phyloP scores from a whole-genome alignment of 1,140 invertebrate species.

The Asbolus verrucosus region DNA sequence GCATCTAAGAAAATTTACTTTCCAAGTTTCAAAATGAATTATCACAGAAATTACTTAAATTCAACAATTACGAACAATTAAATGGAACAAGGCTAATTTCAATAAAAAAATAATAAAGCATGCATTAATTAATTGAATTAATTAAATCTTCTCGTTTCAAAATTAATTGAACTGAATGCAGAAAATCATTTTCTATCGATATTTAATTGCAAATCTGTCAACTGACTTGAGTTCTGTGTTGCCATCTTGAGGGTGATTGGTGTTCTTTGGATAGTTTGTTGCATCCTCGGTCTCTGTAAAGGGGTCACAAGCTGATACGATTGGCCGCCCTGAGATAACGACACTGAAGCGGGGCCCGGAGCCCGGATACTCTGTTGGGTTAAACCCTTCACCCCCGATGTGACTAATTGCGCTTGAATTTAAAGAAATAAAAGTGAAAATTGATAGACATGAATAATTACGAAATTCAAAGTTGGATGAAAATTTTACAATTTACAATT shows the following conservation, averaged over 20 bases:
- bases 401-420: conserved; percentile 74
- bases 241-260: conserved; percentile 72
- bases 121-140: conserved; percentile 45
- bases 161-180: conserved; percentile 34
- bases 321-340: conserved; percentile 64
- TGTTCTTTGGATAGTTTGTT: conserved; percentile 69
- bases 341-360: conserved; percentile 50
- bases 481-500: conserved; percentile 11
- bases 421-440: conserved; percentile 41
- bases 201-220: conserved; percentile 60
- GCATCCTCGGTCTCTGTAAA: conserved; percentile 68
- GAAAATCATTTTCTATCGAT: conserved; percentile 55
- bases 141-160: conserved; percentile 4
- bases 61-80: neutral
- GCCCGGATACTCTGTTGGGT: conserved; percentile 72
- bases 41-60: conserved; percentile 33
- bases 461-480: neutral
- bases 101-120: conserved; percentile 44
- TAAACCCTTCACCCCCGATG: conserved; percentile 73
- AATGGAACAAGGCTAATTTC: conserved; percentile 4
- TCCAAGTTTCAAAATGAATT: conserved; percentile 31
- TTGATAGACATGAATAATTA: conserved; percentile 40
- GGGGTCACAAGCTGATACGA: conserved; percentile 72
- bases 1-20: conserved; percentile 45
- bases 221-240: conserved; percentile 72